phyloP scores from a whole-genome alignment of 30 jellyfish, hydroid and myxozoan species.

The Aurelia coerulea region DNA sequence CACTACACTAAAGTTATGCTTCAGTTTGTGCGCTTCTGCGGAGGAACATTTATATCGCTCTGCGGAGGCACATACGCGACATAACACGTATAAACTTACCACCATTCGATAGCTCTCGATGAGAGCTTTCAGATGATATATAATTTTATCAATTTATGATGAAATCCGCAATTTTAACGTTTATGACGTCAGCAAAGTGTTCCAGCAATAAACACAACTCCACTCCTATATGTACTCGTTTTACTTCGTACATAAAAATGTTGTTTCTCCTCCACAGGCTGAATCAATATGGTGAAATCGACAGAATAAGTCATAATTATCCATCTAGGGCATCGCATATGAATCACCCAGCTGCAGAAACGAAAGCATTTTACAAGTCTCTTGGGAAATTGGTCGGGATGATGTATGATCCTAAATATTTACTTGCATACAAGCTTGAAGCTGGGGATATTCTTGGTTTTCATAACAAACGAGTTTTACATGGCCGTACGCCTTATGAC shows the following conservation, averaged over 20 bases:
- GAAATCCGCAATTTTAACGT: no score
- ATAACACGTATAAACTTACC: no score
- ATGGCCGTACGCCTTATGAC: constrained; percentile 79
- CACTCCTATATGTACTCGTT: no score
- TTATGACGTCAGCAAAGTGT: no score
- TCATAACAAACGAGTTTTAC: constrained; percentile 67
- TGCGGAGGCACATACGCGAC: no score
- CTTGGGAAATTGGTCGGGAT: constrained; percentile 14
- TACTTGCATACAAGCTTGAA: constrained; percentile 52
- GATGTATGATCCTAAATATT: constrained; percentile 30
- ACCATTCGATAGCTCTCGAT: no score
- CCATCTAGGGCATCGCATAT: constrained; percentile 54
- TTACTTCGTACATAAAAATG: background rate
- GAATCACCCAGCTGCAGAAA: constrained; percentile 63
- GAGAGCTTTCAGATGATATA: no score
- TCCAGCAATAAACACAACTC: background rate
- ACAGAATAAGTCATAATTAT: constrained; percentile 53
- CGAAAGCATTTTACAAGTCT: constrained; percentile 49
- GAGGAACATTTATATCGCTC: no score
- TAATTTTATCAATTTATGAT: no score
- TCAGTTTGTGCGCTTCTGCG: no score
- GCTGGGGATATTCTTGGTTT: constrained; percentile 74
- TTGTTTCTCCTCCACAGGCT: constrained; percentile 20
- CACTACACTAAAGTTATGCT: no score
- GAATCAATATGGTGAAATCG: constrained; percentile 54